A percentile compares a stretch with the other conserved stretches of the same genome.
phyloP scores from a whole-genome alignment of 2,888 invertebrate species.

The Meteorus colon region DNA sequence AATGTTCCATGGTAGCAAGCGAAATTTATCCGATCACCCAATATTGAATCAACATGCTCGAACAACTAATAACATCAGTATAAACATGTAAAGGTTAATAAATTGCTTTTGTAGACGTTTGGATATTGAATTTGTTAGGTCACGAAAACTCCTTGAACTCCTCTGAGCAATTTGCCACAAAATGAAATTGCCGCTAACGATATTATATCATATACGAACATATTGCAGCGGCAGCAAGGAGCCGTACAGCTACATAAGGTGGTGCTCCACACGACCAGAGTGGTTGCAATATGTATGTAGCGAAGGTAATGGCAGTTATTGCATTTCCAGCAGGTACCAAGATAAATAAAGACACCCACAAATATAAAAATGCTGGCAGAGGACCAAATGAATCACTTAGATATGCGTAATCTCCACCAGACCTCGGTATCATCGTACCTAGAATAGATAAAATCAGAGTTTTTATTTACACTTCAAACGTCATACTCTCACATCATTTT shows the following conservation, averaged over 20 bases:
- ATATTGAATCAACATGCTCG: too few species aligned
- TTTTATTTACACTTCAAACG: neutral
- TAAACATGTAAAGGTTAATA: neutral
- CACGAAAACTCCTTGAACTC: too few species aligned
- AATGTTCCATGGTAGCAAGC: neutral
- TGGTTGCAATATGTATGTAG: constrained; percentile 92
- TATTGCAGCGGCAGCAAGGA: constrained; percentile 91
- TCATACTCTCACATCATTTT: neutral
- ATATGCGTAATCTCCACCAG: constrained; percentile 97
- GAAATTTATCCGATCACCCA: neutral
- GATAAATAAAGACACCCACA: constrained; percentile 95
- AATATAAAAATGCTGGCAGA: constrained; percentile 91
- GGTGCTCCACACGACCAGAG: constrained; percentile 89
- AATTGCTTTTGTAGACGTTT: too few species aligned
- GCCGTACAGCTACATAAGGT: constrained; percentile 86
- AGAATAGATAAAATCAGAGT: constrained; percentile 57
- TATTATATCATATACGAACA: constrained; percentile 77
- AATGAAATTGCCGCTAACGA: too few species aligned
- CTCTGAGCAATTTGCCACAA: too few species aligned
- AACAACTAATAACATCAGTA: neutral
- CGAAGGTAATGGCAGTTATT: constrained; percentile 94
- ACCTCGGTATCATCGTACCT: constrained; percentile 96
- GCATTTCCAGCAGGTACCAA: constrained; percentile 95
- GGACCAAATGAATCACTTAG: constrained; percentile 92
- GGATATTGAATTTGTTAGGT: too few species aligned